phyloP scores from a whole-genome alignment of 2,797 vertebrate genomes.

The Acipenser ruthenus region DNA sequence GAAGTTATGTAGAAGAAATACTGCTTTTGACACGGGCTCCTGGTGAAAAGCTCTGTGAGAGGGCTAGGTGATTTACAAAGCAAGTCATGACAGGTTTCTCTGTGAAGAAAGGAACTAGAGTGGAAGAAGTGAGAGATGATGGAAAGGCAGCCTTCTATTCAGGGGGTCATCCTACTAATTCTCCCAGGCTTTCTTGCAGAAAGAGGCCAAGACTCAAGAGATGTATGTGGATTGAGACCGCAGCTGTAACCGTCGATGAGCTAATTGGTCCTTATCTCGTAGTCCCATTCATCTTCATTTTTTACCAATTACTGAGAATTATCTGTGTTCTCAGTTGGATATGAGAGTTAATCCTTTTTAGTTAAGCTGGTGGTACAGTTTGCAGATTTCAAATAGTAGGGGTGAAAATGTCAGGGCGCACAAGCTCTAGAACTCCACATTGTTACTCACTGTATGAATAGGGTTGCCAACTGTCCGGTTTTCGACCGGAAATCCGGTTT shows the following conservation, averaged over 20 bases:
- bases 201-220: conserved; percentile 92
- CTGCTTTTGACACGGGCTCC: conserved; percentile 46
- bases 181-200: conserved; percentile 68
- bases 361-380: conserved; percentile 98
- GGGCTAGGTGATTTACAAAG: conserved; percentile 56
- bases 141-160: conserved; percentile 67
- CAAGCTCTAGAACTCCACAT: conserved; percentile 73
- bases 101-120: conserved; percentile 62
- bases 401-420: conserved; percentile 78
- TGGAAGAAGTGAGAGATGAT: conserved; percentile 63
- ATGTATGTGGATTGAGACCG: conserved; percentile 96
- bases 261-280: conserved; percentile 99
- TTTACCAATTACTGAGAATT: conserved; percentile 99
- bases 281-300: conserved; percentile 99
- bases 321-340: conserved; percentile 99
- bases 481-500: no score
- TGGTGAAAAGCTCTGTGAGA: conserved; percentile 44
- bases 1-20: conserved; percentile 49
- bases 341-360: conserved; percentile 99
- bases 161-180: conserved; percentile 79
- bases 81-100: conserved; percentile 63
- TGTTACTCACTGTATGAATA: conserved; percentile 38
- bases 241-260: conserved; percentile 99
- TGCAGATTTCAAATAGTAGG: conserved; percentile 90
- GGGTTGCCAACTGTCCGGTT: no score